Base-by-base conservation (phyloP, 2,797 vertebrate genomes). In the Artibeus jamaicensis region DNA sequence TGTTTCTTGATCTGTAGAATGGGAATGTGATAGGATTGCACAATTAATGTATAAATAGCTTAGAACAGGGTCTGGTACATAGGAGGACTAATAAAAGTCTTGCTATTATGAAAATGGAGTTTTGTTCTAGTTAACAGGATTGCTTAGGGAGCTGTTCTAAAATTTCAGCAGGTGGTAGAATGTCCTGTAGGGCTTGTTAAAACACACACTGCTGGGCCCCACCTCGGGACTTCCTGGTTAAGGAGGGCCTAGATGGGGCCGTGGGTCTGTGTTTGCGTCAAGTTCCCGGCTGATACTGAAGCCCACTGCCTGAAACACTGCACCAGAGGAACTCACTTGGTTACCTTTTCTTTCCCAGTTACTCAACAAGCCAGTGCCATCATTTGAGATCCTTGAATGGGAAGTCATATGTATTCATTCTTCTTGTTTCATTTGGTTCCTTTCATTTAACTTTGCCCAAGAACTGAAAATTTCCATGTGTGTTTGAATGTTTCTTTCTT, bases 361-460 rank as follows among this genome's bases (percentile, higher is more conserved):
- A 55, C 14, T 82, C 57, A 74, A 24, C 46, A 71, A n/a, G 15
- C 48, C 71, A 21, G 3, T 32, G 19, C 48, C 44, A 65, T 50
- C 87, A 53, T n/a, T 67, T 22, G 34, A 70, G 74, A 62, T 65
- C 32, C 14, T n/a, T 73, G 37, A 29, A n/a, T 79, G 22, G 55
- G 84, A 95, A 50, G 12, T n/a, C 3, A 48, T 74, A 19, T 78
- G 34, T 57, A 19, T 37, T 32, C n/a, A 4, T 55, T 84, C 59
- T 86, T 94, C 11, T 3, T 9, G 2, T 68, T 83, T 94, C 48
- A 8, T 57, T 70, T 62, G 19, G 21, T 76, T 88, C 53, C 37
- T 82, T 89, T 97, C 65, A 50, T 93, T 89, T 86, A 73, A 74
- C 32, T 89, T 93, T 93, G 37, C 21, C 10, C 8, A 95, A 78